Conservation (phyloP, 53 echinoderm and acorn worm species). For the Pentamera pediparva region DNA sequence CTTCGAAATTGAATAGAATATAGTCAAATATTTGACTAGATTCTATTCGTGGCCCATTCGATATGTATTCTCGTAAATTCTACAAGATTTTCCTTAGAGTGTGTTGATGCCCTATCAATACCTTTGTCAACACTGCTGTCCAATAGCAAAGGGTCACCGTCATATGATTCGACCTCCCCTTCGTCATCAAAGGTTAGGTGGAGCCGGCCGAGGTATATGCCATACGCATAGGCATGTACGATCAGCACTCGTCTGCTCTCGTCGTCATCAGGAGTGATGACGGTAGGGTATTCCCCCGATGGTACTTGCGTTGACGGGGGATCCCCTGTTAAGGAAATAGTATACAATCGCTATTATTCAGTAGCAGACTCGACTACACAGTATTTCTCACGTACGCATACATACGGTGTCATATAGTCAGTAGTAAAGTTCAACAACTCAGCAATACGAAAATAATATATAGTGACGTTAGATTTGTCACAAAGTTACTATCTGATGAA, state of each 20-base stretch:
- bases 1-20: no score
- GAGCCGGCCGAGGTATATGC: constrained; percentile 77
- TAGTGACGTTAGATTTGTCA: no score
- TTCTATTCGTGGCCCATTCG: background rate
- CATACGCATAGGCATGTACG: constrained; percentile 66
- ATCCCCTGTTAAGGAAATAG: constrained; percentile 33
- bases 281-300: constrained; percentile 67
- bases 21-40: no score
- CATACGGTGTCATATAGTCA: no score
- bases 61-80: background rate
- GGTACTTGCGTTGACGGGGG: constrained; percentile 61
- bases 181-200: constrained; percentile 64
- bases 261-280: constrained; percentile 56
- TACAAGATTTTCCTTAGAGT: background rate
- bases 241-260: constrained; percentile 46
- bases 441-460: no score
- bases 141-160: constrained; percentile 80
- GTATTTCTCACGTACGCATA: no score
- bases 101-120: constrained; percentile 2
- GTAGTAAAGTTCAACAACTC: no score
- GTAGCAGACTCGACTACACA: no score
- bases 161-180: constrained; percentile 56
- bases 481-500: no score
- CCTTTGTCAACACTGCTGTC: constrained; percentile 64
- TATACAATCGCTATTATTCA: no score